These are phyloP conservation scores for Idaea straminata DNA, from an alignment of 2,888 invertebrate species.

Conservation along the genomic window DNA sequence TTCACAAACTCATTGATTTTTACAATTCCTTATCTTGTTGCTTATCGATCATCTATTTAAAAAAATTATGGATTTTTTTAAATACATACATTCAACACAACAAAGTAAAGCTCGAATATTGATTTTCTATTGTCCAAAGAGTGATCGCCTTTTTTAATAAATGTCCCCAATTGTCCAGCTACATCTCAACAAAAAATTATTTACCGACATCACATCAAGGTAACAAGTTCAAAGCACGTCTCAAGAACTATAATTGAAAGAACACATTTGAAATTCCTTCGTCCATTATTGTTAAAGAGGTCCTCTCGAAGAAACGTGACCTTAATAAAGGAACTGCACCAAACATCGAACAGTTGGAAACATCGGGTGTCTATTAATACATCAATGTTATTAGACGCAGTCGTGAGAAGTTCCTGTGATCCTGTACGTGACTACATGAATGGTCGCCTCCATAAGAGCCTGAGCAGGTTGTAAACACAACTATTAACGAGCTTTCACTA, in stretches of 20 bases:
- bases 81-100: background rate
- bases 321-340: constrained; percentile 52
- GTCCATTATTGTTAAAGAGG: constrained; percentile 54
- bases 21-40: background rate
- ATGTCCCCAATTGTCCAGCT: background rate
- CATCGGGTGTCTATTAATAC: constrained; percentile 58
- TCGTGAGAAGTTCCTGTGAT: constrained; percentile 51
- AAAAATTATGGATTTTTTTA: background rate
- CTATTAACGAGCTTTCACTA: constrained; percentile 63
- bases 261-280: constrained; percentile 64
- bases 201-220: constrained; percentile 28
- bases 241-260: constrained; percentile 58
- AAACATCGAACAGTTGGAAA: constrained; percentile 43
- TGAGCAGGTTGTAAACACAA: constrained; percentile 75
- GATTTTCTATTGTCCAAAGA: background rate
- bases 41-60: background rate
- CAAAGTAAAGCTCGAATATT: background rate
- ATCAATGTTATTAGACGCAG: constrained; percentile 53
- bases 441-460: constrained; percentile 54
- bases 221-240: constrained; percentile 44
- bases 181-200: background rate
- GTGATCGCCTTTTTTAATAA: background rate
- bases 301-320: constrained; percentile 75
- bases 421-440: constrained; percentile 69
- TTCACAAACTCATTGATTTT: background rate